These are phyloP conservation scores for Scyliorhinus canicula DNA, from an alignment of 2,797 vertebrate genomes.

Conservation along the genomic window DNA sequence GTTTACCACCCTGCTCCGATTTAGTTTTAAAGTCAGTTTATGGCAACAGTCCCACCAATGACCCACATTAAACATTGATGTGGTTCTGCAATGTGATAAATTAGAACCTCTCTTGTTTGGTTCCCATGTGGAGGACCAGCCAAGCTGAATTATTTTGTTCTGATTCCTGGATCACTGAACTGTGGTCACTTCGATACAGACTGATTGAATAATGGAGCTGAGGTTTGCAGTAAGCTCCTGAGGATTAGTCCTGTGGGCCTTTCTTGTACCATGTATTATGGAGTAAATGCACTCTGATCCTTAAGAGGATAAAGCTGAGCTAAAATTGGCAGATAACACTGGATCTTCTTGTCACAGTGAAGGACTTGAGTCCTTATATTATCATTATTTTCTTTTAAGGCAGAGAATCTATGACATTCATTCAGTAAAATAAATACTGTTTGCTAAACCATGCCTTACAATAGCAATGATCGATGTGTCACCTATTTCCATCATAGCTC, in stretches of 20 bases:
- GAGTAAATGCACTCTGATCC: not conserved
- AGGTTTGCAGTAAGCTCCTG: not conserved
- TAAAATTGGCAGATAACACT: not conserved
- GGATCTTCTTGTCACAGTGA: not conserved
- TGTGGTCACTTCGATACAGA: not conserved
- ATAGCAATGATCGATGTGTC: not conserved
- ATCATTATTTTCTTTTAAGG: not conserved
- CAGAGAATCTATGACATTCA: not conserved
- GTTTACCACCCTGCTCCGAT: not conserved
- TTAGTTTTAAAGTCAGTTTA: not conserved
- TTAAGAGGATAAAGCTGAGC: not conserved
- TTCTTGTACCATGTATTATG: not conserved
- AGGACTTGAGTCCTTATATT: not conserved
- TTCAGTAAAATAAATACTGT: constrained; percentile 1
- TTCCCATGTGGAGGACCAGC: not conserved
- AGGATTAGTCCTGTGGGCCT: not conserved
- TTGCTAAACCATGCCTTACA: not conserved
- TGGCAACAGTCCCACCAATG: not conserved
- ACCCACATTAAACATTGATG: not conserved
- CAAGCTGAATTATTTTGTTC: not conserved
- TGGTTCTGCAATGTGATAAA: not conserved
- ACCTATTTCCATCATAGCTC: not conserved
- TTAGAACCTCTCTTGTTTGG: not conserved
- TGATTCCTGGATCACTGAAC: not conserved
- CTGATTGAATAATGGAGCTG: constrained; percentile 24